Evolutionary conservation across 2,797 vertebrate genomes (phyloP), one percentile per base, ranked within the genome.

Genomic region (Poecilia wingei): DNA sequence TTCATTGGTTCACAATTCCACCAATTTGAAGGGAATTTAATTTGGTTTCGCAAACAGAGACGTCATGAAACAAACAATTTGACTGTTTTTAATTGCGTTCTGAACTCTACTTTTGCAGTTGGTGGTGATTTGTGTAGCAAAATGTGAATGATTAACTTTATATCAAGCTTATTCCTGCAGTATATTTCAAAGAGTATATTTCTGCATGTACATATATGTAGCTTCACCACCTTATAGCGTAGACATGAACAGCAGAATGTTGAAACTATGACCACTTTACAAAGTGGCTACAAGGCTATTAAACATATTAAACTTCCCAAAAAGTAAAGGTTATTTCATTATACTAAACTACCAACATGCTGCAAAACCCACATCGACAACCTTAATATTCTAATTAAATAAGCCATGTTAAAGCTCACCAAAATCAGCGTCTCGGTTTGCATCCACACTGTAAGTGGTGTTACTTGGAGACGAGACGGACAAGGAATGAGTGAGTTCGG

Each of bases 341-440:
- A 6, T 36, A 9, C 5, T 12, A 36, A 18, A 18, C 31, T 36
- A 36, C 36, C 2, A 36, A 20, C 13, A 64, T 36, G 59, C 1
- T 1, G 16, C 18, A 64, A 64, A 51, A 36, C 33, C 18, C 5
- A 43, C 10, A 69, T 5, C 2, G 4, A 25, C 1, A 31, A 25
- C 22, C 22, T 73, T 51, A 41, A 14, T 74, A 25, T 14, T 51
- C 43, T 55, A 73, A 66, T 8, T 1, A 41, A 46, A 55, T 61
- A 1, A n/a, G 18, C 47, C 8, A 5, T 14, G 55, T 22, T 31
- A 69, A 4, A 53, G n/a, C 95, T 95, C 85, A 97, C 98, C 95
- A 66, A 76, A 85, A 61, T 98, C 97, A 0, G 90, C 80, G 64
- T 99, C 98, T 85, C 96, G 96, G 87, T 89, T 95, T 28, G 91